Percentiles rank a stretch among this genome's conserved stretches.
phyloP scores from a whole-genome alignment of 2,888 invertebrate genomes.

The Icerya purchasi region DNA sequence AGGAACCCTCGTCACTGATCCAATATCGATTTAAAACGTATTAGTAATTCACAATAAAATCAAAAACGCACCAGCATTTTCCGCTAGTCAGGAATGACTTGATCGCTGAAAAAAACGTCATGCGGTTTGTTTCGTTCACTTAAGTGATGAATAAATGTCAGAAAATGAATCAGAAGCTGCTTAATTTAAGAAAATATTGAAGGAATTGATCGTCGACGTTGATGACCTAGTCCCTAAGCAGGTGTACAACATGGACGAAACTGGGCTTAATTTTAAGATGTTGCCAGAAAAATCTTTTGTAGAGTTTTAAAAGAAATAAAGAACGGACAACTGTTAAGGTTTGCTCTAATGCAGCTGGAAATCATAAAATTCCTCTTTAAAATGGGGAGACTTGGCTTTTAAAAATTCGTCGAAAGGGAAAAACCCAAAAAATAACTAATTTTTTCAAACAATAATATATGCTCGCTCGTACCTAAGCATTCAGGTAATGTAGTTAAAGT shows the following conservation, averaged over 20 bases:
- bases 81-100: not conserved
- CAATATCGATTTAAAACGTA: not conserved
- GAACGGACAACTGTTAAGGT: no score
- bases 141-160: not conserved
- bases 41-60: not conserved
- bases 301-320: no score
- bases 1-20: not conserved
- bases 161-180: not conserved
- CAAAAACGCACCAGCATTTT: not conserved
- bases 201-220: not conserved
- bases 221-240: not conserved
- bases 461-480: no score
- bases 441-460: no score
- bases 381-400: no score
- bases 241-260: not conserved
- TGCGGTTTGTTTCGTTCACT: no score
- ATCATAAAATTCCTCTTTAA: no score
- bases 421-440: no score
- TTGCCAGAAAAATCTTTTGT: not conserved
- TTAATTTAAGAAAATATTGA: not conserved
- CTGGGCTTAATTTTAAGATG: not conserved
- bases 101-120: not conserved
- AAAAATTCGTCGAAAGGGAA: no score
- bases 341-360: no score
- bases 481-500: no score